These are phyloP conservation scores for Nemapogon koenigi DNA, from an alignment of 2,888 invertebrate genomes.

Conservation along the genomic window DNA sequence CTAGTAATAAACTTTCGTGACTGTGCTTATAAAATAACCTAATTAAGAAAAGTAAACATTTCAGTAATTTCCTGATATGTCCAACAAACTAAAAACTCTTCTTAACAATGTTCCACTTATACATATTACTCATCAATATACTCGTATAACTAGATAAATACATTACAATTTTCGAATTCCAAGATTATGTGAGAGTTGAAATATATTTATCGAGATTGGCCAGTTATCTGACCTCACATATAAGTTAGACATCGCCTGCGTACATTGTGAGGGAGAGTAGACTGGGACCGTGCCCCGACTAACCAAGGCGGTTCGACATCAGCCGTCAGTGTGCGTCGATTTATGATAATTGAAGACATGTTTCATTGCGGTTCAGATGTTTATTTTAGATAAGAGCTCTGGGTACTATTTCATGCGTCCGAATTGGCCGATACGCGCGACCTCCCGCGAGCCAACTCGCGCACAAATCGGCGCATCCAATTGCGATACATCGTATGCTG, in stretches of 20 bases:
- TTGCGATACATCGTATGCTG: constrained; percentile 42
- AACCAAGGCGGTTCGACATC: constrained; percentile 30
- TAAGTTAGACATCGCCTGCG: not conserved
- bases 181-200: too few species aligned
- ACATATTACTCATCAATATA: too few species aligned
- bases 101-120: too few species aligned
- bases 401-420: constrained; percentile 59
- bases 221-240: too few species aligned
- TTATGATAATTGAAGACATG: constrained; percentile 65
- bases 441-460: constrained; percentile 38
- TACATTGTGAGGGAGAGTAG: constrained; percentile 1
- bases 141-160: too few species aligned
- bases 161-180: too few species aligned
- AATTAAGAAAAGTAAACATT: too few species aligned
- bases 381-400: constrained; percentile 55
- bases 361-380: constrained; percentile 60
- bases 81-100: too few species aligned
- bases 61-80: too few species aligned
- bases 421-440: constrained; percentile 51
- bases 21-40: too few species aligned
- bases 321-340: constrained; percentile 53
- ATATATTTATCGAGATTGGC: too few species aligned
- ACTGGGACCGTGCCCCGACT: not conserved
- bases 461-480: constrained; percentile 28
- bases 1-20: too few species aligned